Percentiles rank a stretch among this genome's conserved stretches.
phyloP scores from a whole-genome alignment of 2,888 invertebrate genomes.

The Archaeoteleia sp. region DNA sequence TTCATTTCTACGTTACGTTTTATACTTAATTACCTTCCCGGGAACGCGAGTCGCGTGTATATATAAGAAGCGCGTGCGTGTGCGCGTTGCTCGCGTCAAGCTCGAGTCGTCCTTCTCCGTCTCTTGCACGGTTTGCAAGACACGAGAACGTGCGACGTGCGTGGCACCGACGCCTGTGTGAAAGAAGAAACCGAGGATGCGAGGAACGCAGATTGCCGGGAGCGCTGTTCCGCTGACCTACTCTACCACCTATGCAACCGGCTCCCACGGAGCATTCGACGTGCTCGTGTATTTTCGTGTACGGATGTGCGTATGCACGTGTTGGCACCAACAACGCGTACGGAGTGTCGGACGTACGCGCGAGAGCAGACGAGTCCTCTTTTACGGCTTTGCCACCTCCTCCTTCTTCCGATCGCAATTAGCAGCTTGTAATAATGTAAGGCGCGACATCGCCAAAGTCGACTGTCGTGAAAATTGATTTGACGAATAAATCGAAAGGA shows the following conservation, averaged over 20 bases:
- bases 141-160: constrained; percentile 32
- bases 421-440: constrained; percentile 52
- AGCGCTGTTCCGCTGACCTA: constrained; percentile 74
- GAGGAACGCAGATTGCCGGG: constrained; percentile 72
- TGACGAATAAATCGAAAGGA: constrained; percentile 27
- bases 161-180: constrained; percentile 47
- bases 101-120: constrained; percentile 22
- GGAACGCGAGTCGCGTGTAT: constrained; percentile 26
- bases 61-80: neutral
- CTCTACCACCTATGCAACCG: constrained; percentile 68
- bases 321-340: constrained; percentile 43
- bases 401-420: constrained; percentile 45
- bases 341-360: constrained; percentile 20
- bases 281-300: constrained; percentile 61
- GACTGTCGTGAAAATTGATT: constrained; percentile 34
- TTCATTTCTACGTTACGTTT: constrained; percentile 41
- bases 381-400: constrained; percentile 35
- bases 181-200: constrained; percentile 57
- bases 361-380: constrained; percentile 48
- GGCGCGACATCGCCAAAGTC: constrained; percentile 12
- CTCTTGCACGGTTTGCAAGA: constrained; percentile 17
- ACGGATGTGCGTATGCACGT: constrained; percentile 42
- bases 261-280: constrained; percentile 44
- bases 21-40: constrained; percentile 39
- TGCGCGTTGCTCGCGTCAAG: neutral